A percentile compares a stretch with the other conserved stretches of the same genome.
Conservation (phyloP, 2,888 invertebrate genomes). For the Criorhina ranunculi region DNA sequence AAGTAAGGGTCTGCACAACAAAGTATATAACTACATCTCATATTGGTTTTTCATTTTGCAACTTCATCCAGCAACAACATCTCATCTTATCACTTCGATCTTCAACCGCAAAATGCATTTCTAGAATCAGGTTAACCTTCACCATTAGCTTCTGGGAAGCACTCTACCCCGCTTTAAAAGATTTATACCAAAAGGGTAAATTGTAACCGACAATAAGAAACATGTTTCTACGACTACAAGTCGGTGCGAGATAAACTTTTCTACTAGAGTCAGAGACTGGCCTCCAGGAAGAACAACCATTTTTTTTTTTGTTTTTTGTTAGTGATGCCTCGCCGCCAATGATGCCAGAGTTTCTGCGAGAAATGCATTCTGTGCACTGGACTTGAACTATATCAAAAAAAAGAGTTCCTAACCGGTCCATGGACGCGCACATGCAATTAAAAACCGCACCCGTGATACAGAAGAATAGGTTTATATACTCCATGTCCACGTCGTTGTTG, state of each 20-base stretch:
- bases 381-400: slow-evolving; percentile 72
- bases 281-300: slow-evolving; percentile 66
- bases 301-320: slow-evolving; percentile 5
- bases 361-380: slow-evolving; percentile 61
- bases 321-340: slow-evolving; percentile 35
- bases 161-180: slow-evolving; percentile 4
- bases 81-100: slow-evolving; percentile 71
- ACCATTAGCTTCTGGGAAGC: slow-evolving; percentile 65
- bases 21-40: slow-evolving; percentile 48
- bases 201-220: slow-evolving; percentile 62
- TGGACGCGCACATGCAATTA: slow-evolving; percentile 73
- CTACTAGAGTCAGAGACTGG: slow-evolving; percentile 50
- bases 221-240: slow-evolving; percentile 68
- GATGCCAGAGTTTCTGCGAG: slow-evolving; percentile 24
- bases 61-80: slow-evolving; percentile 48
- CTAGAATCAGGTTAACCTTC: slow-evolving; percentile 76
- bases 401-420: slow-evolving; percentile 69
- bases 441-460: slow-evolving; percentile 73
- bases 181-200: slow-evolving; percentile 58
- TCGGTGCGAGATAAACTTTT: slow-evolving; percentile 63
- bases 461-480: slow-evolving; percentile 50
- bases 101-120: slow-evolving; percentile 70
- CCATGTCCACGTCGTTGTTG: slow-evolving; percentile 27
- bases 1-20: not conserved
- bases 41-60: slow-evolving; percentile 53